Conservation (phyloP, 2,888 invertebrate genomes). For the Drosophila macrospina region DNA sequence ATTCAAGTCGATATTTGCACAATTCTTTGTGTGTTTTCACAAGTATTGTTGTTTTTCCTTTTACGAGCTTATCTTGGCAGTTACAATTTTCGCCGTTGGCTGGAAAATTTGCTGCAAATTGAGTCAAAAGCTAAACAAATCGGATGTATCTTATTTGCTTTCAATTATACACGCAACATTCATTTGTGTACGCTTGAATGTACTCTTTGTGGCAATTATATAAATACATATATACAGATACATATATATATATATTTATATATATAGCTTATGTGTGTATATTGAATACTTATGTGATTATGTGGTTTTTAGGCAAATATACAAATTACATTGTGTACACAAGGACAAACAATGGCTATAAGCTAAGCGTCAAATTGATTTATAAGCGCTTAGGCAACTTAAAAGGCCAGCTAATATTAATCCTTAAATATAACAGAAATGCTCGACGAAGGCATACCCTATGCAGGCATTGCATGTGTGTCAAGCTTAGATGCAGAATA, state of each 20-base stretch:
- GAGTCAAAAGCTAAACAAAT: conserved; percentile 37
- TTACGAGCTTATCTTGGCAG: conserved; percentile 5
- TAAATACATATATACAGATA: conserved; percentile 26
- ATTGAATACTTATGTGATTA: conserved; percentile 13
- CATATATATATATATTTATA: conserved; percentile 5
- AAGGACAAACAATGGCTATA: not conserved
- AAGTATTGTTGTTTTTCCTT: not conserved
- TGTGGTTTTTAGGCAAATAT: conserved; percentile 12
- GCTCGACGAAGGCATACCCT: not conserved
- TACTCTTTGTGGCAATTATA: conserved; percentile 46
- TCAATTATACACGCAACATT: conserved; percentile 29
- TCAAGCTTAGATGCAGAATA: too few relatives aligned
- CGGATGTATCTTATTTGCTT: conserved; percentile 37
- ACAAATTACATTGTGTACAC: conserved; percentile 9
- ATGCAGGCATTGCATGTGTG: not conserved
- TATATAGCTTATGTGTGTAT: not conserved
- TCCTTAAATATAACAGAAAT: not conserved
- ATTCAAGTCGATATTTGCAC: not conserved
- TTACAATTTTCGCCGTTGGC: conserved; percentile 23
- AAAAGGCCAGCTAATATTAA: not conserved
- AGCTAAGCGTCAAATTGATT: conserved; percentile 36
- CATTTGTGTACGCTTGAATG: conserved; percentile 9
- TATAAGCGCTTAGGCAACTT: conserved; percentile 16
- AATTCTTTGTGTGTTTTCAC: conserved; percentile 5
- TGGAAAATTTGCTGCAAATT: conserved; percentile 46